A percentile compares a stretch with the other conserved stretches of the same genome.
These are phyloP conservation scores for Isotomurus palustris DNA, from an alignment of 2,888 invertebrate genomes.

Conservation along the genomic window DNA sequence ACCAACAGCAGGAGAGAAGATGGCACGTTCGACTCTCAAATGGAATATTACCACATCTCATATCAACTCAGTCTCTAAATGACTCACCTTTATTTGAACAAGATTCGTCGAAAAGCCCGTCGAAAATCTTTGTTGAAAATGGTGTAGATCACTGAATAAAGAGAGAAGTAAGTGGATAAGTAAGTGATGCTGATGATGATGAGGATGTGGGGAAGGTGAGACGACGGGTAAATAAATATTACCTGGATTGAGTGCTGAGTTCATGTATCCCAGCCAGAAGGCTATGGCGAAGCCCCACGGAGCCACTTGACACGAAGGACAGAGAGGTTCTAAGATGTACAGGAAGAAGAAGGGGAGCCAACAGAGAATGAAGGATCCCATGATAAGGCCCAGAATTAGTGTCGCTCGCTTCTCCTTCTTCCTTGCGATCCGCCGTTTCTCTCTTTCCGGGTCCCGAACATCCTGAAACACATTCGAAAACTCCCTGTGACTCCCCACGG, in stretches of 20 bases:
- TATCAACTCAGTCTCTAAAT: too few species aligned
- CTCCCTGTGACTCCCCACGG: background rate
- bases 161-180: background rate
- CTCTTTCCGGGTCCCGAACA: slow-evolving; percentile 78
- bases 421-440: slow-evolving; percentile 85
- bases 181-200: background rate
- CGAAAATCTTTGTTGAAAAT: slow-evolving; percentile 98
- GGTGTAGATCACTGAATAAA: slow-evolving; percentile 67
- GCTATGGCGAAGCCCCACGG: slow-evolving; percentile 82
- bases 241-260: slow-evolving; percentile 83
- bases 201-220: background rate
- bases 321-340: slow-evolving; percentile 80
- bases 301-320: slow-evolving; percentile 69
- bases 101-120: slow-evolving; percentile 87
- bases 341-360: slow-evolving; percentile 96
- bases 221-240: slow-evolving; percentile 47
- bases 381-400: slow-evolving; percentile 90
- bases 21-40: too few species aligned
- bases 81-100: slow-evolving; percentile 72
- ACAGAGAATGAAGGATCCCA: slow-evolving; percentile 97
- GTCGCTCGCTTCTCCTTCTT: slow-evolving; percentile 97
- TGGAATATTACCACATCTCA: too few species aligned
- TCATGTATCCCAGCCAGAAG: slow-evolving; percentile 96
- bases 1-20: too few species aligned
- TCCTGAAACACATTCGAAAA: slow-evolving; percentile 26